Conservation (phyloP, 2,113 vertebrate species). For the Corvus cornix region DNA sequence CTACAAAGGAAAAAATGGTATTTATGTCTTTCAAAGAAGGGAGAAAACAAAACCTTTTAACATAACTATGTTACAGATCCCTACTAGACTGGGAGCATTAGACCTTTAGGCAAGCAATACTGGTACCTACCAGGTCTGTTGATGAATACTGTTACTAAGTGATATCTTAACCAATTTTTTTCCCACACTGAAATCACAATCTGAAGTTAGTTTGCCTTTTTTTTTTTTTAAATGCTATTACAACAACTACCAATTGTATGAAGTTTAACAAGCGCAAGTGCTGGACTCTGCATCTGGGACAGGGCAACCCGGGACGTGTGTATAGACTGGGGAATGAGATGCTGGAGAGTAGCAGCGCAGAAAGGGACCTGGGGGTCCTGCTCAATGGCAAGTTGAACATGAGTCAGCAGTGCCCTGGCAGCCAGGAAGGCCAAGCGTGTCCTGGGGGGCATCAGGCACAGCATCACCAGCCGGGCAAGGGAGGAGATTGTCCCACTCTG, state of each 20-base stretch:
- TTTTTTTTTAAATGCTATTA: background rate
- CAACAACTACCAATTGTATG: background rate
- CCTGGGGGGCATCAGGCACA: background rate
- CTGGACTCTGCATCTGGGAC: background rate
- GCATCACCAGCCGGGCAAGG: fast-evolving
- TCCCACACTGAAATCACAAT: background rate
- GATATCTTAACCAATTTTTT: background rate
- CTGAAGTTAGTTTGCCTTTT: background rate
- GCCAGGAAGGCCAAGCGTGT: fast-evolving
- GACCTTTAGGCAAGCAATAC: background rate
- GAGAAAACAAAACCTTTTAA: background rate
- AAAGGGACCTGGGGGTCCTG: background rate
- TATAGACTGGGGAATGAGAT: background rate
- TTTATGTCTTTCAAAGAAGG: background rate
- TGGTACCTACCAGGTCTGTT: background rate
- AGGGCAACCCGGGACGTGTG: background rate
- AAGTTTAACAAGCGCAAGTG: background rate
- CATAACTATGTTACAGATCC: background rate
- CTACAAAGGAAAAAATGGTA: background rate
- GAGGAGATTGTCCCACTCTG: background rate
- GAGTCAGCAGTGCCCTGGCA: background rate
- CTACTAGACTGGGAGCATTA: background rate
- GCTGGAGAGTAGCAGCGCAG: background rate
- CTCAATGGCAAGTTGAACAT: fast-evolving
- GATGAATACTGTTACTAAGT: background rate